These are phyloP conservation scores for Bradypus variegatus DNA, from an alignment of 2,797 vertebrate species.

Conservation along the genomic window DNA sequence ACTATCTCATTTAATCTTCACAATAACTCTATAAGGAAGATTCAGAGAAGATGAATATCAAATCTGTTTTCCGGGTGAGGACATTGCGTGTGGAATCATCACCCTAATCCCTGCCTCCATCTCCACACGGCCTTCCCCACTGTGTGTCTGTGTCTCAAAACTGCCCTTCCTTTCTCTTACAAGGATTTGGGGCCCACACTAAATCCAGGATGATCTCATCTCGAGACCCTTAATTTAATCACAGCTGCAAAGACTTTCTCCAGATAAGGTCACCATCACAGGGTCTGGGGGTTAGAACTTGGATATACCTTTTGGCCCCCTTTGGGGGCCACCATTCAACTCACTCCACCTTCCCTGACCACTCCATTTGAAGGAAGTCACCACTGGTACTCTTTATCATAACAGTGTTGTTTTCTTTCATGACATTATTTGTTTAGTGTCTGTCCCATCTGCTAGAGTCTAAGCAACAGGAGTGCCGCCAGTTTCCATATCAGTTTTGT, in stretches of 20 bases:
- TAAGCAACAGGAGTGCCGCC: neutral
- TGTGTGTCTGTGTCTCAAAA: too few species aligned
- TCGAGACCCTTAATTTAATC: too few species aligned
- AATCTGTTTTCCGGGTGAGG: neutral
- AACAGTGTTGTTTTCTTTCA: neutral
- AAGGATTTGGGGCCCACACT: too few species aligned
- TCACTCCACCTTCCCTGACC: neutral
- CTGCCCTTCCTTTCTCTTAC: too few species aligned
- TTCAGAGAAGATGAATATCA: neutral
- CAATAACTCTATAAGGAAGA: neutral
- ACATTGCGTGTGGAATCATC: neutral
- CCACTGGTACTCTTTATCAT: neutral
- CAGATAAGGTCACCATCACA: too few species aligned
- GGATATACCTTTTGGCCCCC: too few species aligned
- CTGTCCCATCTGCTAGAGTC: neutral
- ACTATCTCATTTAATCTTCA: conserved; percentile 19
- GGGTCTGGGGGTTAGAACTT: too few species aligned
- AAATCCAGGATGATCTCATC: too few species aligned
- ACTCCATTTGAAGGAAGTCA: neutral
- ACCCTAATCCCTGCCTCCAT: too few species aligned
- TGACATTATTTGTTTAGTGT: neutral
- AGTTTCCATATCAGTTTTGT: neutral
- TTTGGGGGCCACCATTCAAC: too few species aligned
- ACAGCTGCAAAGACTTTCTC: too few species aligned
- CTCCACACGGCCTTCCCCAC: too few species aligned